A percentile compares a stretch with the other conserved stretches of the same genome.
These are phyloP conservation scores for Homarus gammarus DNA, from an alignment of 2,888 invertebrate species.

Conservation along the genomic window DNA sequence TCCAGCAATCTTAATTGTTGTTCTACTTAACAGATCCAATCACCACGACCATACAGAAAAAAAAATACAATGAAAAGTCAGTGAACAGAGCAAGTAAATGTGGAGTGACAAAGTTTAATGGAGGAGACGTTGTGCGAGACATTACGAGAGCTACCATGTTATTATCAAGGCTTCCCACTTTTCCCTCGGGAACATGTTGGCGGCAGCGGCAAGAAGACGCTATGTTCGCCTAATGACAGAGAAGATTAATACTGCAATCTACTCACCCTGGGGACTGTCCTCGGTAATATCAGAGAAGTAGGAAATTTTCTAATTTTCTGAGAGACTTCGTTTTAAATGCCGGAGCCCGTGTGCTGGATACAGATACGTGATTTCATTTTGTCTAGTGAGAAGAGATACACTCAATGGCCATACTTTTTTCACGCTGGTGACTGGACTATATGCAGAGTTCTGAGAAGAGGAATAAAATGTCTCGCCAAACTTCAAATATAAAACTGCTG, in stretches of 20 bases:
- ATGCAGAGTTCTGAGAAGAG: too few species aligned
- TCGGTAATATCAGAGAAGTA: background rate
- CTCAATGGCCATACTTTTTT: too few species aligned
- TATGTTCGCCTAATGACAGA: constrained; percentile 21
- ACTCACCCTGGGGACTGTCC: constrained; percentile 28
- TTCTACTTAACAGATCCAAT: too few species aligned
- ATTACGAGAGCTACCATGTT: constrained; percentile 23
- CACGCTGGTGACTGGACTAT: too few species aligned
- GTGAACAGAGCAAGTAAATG: too few species aligned
- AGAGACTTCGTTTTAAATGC: background rate
- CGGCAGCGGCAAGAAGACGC: constrained; percentile 6
- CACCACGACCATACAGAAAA: too few species aligned
- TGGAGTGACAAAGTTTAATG: constrained; percentile 43
- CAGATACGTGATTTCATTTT: too few species aligned
- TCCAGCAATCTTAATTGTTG: too few species aligned
- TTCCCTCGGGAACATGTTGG: constrained; percentile 38
- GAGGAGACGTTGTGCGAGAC: constrained; percentile 27
- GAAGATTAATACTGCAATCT: constrained; percentile 40
- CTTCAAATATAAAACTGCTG: too few species aligned
- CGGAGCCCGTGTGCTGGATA: background rate
- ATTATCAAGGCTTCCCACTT: background rate
- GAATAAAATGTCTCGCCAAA: too few species aligned
- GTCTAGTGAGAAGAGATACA: too few species aligned
- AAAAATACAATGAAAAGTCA: too few species aligned
- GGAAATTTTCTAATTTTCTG: background rate